A percentile compares a stretch with the other conserved stretches of the same genome.
Conservation (phyloP, 2,797 vertebrate species). For the Trichosurus vulpecula region DNA sequence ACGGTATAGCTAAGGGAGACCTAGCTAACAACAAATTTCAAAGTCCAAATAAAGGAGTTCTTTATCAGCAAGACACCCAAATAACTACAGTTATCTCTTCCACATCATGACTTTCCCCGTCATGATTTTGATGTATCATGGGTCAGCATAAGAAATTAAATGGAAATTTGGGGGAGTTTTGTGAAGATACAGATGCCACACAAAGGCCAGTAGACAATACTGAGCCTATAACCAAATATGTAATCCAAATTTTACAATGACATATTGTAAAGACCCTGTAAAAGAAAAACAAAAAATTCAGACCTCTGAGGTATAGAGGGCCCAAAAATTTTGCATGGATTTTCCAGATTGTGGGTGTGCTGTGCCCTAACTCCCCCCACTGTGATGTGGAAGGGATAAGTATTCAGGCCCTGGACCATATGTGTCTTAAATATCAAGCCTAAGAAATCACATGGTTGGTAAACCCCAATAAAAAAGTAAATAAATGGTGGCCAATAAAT, state of each 20-base stretch:
- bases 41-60: slow-evolving; percentile 19
- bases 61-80: slow-evolving; percentile 1
- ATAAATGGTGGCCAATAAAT: neutral
- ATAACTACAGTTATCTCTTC: neutral
- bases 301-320: neutral
- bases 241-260: neutral
- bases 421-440: neutral
- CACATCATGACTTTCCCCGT: no score
- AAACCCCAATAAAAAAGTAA: neutral
- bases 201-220: no score
- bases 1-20: neutral
- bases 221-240: neutral
- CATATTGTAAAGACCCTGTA: neutral
- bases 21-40: slow-evolving; percentile 16
- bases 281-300: neutral
- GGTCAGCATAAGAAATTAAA: neutral
- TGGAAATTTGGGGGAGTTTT: neutral
- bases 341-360: neutral
- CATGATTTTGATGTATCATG: no score
- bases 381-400: neutral
- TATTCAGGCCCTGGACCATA: neutral
- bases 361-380: no score
- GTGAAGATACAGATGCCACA: no score
- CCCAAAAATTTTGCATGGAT: neutral
- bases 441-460: neutral